phyloP scores from a whole-genome alignment of 2,113 vertebrate genomes.

The Pantherophis guttatus region DNA sequence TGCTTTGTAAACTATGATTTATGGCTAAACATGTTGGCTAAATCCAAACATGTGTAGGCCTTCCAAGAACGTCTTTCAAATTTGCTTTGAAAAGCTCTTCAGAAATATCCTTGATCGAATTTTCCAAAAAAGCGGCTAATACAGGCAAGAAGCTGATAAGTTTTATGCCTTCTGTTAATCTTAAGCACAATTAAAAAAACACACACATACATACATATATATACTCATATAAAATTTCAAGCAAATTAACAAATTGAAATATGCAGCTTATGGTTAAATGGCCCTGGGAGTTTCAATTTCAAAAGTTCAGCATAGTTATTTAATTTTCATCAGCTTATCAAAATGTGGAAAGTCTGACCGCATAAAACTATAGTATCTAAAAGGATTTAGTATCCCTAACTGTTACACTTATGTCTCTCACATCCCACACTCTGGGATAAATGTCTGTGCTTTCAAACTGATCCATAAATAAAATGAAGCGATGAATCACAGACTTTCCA shows the following conservation, averaged over 20 bases:
- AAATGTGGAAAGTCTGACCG: neutral
- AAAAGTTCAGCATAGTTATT: neutral
- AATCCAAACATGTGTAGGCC: neutral
- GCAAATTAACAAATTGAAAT: slow-evolving; percentile 13
- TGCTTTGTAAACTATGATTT: neutral
- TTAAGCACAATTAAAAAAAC: neutral
- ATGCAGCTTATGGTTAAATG: neutral
- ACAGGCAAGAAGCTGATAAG: neutral
- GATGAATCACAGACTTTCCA: neutral
- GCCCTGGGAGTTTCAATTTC: neutral
- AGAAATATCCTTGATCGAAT: neutral
- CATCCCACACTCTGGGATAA: neutral
- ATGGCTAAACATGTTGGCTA: neutral
- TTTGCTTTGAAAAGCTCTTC: neutral
- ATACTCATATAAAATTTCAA: neutral
- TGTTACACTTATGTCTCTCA: neutral
- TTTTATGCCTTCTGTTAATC: neutral
- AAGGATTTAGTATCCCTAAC: slow-evolving; percentile 6
- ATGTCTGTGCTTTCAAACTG: neutral
- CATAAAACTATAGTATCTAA: neutral
- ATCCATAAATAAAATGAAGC: neutral
- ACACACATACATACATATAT: neutral
- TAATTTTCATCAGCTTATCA: slow-evolving; percentile 1
- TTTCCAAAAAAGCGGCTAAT: neutral
- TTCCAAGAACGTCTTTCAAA: neutral